These are phyloP conservation scores for Deroplatys truncata DNA, from an alignment of 2,888 invertebrate species.

Conservation along the genomic window DNA sequence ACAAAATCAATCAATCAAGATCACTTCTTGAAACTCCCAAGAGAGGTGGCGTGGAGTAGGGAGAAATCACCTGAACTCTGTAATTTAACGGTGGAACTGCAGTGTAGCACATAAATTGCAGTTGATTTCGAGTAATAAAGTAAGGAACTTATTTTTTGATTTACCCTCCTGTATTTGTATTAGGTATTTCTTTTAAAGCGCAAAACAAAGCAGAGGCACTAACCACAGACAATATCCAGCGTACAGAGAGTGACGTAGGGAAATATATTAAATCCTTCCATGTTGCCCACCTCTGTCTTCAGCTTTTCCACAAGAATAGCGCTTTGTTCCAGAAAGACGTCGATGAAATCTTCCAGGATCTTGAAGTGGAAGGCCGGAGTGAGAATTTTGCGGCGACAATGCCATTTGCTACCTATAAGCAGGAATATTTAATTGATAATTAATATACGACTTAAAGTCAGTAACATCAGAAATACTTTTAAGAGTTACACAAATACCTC, in stretches of 20 bases:
- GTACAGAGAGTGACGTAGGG: slow-evolving; percentile 59
- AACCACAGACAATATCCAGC: slow-evolving; percentile 63
- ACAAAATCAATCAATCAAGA: no score
- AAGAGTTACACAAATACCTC: slow-evolving; percentile 38
- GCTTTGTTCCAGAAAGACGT: slow-evolving; percentile 60
- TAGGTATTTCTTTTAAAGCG: no score
- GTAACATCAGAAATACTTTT: no score
- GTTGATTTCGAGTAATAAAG: no score
- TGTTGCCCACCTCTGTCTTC: slow-evolving; percentile 40
- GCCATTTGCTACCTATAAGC: slow-evolving; percentile 54
- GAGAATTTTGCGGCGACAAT: slow-evolving; percentile 56
- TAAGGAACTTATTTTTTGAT: no score
- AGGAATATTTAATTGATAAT: not conserved
- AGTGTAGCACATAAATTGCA: no score
- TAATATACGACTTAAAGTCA: not conserved
- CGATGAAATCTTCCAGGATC: slow-evolving; percentile 62
- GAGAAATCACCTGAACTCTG: no score
- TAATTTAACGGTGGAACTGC: no score
- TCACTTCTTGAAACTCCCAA: no score
- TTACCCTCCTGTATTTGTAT: no score
- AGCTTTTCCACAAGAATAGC: slow-evolving; percentile 52
- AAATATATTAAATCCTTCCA: slow-evolving; percentile 52
- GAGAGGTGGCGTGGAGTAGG: no score
- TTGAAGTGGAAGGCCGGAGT: slow-evolving; percentile 68
- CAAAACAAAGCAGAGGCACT: slow-evolving; percentile 33